Conservation (phyloP, 2,113 vertebrate genomes). For the Tyrannus savana region DNA sequence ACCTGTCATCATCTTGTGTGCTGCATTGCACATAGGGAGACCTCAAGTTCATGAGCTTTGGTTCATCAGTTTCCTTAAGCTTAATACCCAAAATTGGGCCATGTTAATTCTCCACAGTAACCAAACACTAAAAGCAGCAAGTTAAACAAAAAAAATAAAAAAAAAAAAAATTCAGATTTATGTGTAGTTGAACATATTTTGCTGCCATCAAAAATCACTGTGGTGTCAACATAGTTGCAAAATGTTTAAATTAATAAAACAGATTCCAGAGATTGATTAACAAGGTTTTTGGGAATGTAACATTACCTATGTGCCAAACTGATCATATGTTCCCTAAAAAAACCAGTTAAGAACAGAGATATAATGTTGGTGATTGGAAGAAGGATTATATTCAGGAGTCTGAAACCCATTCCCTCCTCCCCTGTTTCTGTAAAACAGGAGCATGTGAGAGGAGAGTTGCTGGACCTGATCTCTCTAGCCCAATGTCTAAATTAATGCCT, state of each 20-base stretch:
- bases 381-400: background rate
- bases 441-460: background rate
- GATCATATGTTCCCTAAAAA: background rate
- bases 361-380: background rate
- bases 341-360: background rate
- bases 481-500: background rate
- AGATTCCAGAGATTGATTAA: background rate
- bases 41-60: background rate
- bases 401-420: background rate
- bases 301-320: background rate
- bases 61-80: background rate
- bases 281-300: background rate
- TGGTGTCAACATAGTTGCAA: background rate
- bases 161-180: background rate
- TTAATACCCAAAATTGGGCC: background rate
- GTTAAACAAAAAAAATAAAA: background rate
- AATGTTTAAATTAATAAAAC: background rate
- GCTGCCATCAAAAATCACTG: rapidly evolving
- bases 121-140: background rate
- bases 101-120: background rate
- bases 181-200: background rate
- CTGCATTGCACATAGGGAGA: background rate
- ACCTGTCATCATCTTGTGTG: background rate
- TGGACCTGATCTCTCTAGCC: background rate
- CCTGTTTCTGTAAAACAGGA: background rate